Conservation (phyloP, 2,113 vertebrate genomes). For the Aythya baeri region DNA sequence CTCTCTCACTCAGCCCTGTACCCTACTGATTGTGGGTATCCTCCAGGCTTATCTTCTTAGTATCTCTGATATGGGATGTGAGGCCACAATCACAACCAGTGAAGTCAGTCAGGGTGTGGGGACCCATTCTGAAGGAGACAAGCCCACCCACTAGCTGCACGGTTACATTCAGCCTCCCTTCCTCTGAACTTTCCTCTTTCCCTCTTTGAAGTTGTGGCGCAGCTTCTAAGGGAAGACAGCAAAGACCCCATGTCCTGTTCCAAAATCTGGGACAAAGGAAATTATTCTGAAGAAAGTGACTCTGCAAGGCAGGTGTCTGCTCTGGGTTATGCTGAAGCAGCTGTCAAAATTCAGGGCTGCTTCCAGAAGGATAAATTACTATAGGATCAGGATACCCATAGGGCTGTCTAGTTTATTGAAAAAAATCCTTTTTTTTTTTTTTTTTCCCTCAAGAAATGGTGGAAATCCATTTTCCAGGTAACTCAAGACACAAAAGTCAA, state of each 20-base stretch:
- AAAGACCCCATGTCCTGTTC: not conserved
- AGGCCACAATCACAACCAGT: not conserved
- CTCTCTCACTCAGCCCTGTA: not conserved
- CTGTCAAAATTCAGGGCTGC: not conserved
- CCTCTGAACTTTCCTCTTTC: not conserved
- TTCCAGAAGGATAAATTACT: not conserved
- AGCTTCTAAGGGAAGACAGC: not conserved
- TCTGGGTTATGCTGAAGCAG: not conserved
- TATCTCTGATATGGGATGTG: not conserved
- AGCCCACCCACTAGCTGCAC: not conserved
- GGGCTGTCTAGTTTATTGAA: not conserved
- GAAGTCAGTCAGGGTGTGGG: not conserved
- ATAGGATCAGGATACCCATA: not conserved
- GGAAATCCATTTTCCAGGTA: not conserved
- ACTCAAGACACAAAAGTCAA: not conserved
- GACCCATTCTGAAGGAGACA: not conserved
- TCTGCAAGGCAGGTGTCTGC: not conserved
- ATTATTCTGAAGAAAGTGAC: not conserved
- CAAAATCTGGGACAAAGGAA: not conserved
- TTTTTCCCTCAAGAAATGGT: not conserved
- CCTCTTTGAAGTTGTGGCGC: not conserved
- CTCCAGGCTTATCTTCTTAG: not conserved
- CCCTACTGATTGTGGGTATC: not conserved
- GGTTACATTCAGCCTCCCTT: not conserved
- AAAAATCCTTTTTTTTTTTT: not conserved